Evolutionary conservation across 2,113 vertebrate genomes (phyloP).

Genomic region (Geococcyx californianus): DNA sequence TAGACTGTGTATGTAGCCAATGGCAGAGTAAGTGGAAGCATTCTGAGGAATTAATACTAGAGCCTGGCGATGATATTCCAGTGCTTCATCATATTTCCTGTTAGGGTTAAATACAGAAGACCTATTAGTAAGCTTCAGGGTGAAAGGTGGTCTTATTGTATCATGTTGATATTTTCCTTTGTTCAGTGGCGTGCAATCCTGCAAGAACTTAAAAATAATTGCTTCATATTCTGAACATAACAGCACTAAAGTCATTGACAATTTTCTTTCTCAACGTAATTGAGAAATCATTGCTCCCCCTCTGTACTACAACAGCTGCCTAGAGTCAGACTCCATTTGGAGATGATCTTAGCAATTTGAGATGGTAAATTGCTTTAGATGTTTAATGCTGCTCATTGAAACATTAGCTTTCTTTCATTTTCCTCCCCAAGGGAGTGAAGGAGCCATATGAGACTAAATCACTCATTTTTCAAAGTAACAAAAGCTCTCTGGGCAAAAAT

Average conservation of each 20-base stretch:
- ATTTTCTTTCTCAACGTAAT: neutral
- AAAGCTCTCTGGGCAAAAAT: neutral
- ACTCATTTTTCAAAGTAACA: neutral
- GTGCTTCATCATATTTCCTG: constrained; percentile 93
- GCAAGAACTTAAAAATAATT: neutral
- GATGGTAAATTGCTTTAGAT: neutral
- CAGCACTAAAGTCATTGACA: neutral
- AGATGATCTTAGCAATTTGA: neutral
- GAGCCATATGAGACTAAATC: neutral
- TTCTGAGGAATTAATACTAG: constrained; percentile 95
- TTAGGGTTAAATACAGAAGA: neutral
- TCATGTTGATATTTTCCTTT: neutral
- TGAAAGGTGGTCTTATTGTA: neutral
- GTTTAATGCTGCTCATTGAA: neutral
- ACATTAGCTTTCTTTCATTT: neutral
- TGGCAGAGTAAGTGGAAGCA: constrained; percentile 94
- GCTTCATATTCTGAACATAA: neutral
- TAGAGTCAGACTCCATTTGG: neutral
- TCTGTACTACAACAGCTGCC: neutral
- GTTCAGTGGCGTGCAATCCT: neutral
- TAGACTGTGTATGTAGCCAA: constrained; percentile 96
- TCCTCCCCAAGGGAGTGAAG: neutral
- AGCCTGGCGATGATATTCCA: constrained; percentile 97
- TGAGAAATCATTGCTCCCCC: neutral
- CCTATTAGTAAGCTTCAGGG: neutral